Evolutionary conservation across 2,113 vertebrate genomes (phyloP).

Genomic region (Eulemur macaco): DNA sequence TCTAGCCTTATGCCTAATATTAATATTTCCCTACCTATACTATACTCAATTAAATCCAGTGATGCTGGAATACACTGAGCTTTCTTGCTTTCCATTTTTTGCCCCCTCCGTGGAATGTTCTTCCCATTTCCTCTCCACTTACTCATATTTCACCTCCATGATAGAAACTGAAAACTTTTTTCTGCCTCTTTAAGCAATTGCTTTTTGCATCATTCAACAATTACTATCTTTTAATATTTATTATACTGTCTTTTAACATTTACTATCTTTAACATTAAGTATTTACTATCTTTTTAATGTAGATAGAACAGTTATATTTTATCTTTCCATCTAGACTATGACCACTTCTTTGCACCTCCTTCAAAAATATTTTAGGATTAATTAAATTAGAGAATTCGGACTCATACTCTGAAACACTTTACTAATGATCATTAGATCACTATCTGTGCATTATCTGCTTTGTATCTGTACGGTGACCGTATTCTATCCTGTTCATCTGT

Average conservation of each 20-base stretch:
- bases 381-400: not conserved
- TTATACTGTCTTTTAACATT: not conserved
- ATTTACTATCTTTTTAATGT: not conserved
- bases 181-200: conserved; percentile 7
- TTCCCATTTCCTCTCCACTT: not conserved
- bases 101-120: not conserved
- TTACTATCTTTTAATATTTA: not conserved
- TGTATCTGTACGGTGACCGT: not conserved
- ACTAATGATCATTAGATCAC: not conserved
- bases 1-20: not conserved
- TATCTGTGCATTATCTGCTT: not conserved
- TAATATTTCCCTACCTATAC: not conserved
- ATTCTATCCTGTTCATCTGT: not conserved
- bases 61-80: not conserved
- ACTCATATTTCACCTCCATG: not conserved
- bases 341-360: not conserved
- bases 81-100: not conserved
- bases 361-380: not conserved
- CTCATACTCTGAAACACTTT: not conserved
- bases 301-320: not conserved
- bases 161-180: not conserved
- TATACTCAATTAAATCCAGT: not conserved
- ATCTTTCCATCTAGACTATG: not conserved
- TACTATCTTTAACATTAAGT: not conserved
- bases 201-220: not conserved